Percentiles rank a stretch among this genome's conserved stretches.
These are phyloP conservation scores for Drosophila bocki DNA, from an alignment of 1,140 invertebrate species.

Conservation along the genomic window DNA sequence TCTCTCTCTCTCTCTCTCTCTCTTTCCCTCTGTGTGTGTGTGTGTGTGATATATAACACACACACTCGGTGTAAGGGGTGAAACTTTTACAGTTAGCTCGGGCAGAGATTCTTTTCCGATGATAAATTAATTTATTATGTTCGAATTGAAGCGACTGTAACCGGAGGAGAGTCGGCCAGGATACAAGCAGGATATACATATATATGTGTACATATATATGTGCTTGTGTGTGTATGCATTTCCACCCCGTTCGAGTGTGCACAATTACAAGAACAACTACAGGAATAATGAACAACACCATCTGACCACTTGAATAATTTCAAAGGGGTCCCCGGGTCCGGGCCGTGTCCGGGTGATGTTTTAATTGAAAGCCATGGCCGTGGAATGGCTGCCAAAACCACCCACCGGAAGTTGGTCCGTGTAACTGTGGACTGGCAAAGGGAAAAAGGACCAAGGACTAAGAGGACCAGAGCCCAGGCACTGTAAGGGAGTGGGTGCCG, in stretches of 20 bases:
- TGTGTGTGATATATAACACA: conserved; percentile 18
- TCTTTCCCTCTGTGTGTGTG: conserved; percentile 22
- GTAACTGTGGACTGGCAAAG: conserved; percentile 8
- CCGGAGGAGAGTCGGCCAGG: conserved; percentile 32
- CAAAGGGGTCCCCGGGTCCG: conserved; percentile 29
- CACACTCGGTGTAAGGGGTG: conserved; percentile 54
- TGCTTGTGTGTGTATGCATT: conserved; percentile 41
- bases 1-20: conserved; percentile 13
- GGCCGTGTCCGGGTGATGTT: conserved; percentile 62
- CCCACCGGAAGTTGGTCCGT: conserved; percentile 15
- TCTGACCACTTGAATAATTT: conserved; percentile 83
- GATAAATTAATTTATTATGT: conserved; percentile 85
- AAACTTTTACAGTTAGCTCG: conserved; percentile 80
- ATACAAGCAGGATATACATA: conserved; percentile 7
- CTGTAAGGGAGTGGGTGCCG: conserved; percentile 9
- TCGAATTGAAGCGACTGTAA: conserved; percentile 72
- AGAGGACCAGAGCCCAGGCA: not conserved
- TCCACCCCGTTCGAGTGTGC: conserved; percentile 59
- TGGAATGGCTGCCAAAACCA: conserved; percentile 54
- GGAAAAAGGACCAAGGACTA: not conserved
- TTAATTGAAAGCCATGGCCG: conserved; percentile 75
- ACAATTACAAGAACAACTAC: conserved; percentile 61
- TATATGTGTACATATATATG: conserved; percentile 3
- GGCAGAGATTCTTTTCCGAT: conserved; percentile 82
- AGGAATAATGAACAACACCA: conserved; percentile 81